These are phyloP conservation scores for Suillia variegata DNA, from an alignment of 2,888 invertebrate genomes.

Conservation along the genomic window DNA sequence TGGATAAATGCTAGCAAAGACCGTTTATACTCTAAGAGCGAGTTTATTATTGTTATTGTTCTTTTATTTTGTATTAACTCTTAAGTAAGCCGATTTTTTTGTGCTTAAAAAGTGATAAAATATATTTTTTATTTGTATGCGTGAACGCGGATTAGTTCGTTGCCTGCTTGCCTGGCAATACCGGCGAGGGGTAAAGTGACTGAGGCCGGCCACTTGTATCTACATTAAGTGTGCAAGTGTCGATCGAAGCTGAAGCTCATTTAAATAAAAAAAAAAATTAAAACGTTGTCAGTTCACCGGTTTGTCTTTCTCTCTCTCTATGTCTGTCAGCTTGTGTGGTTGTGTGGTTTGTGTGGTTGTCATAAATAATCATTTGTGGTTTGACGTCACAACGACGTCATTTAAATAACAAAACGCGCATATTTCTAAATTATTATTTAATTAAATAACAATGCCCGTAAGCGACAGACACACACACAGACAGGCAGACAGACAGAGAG, in stretches of 20 bases:
- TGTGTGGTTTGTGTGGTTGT: constrained; percentile 25
- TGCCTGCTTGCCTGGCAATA: too few relatives aligned
- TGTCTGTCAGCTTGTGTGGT: constrained; percentile 1
- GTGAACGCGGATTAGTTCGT: too few relatives aligned
- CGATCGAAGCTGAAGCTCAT: constrained; percentile 29
- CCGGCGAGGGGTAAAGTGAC: too few relatives aligned
- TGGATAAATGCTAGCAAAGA: too few relatives aligned
- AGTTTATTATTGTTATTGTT: too few relatives aligned
- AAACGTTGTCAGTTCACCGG: too few relatives aligned
- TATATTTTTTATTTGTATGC: too few relatives aligned
- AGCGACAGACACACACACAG: background rate
- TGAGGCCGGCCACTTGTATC: constrained; percentile 35
- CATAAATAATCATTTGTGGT: constrained; percentile 42
- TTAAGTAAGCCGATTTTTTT: too few relatives aligned
- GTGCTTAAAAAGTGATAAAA: too few relatives aligned
- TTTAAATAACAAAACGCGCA: constrained; percentile 32
- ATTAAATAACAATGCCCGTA: background rate
- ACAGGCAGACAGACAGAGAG: background rate
- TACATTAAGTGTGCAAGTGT: constrained; percentile 29
- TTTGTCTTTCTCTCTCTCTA: too few relatives aligned
- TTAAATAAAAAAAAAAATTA: background rate
- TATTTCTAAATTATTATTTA: background rate
- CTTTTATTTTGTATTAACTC: too few relatives aligned
- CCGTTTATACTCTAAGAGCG: too few relatives aligned
- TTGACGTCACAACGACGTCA: constrained; percentile 55